Base-by-base conservation (phyloP, 1,140 invertebrate genomes). In the Cryptotermes secundus region DNA sequence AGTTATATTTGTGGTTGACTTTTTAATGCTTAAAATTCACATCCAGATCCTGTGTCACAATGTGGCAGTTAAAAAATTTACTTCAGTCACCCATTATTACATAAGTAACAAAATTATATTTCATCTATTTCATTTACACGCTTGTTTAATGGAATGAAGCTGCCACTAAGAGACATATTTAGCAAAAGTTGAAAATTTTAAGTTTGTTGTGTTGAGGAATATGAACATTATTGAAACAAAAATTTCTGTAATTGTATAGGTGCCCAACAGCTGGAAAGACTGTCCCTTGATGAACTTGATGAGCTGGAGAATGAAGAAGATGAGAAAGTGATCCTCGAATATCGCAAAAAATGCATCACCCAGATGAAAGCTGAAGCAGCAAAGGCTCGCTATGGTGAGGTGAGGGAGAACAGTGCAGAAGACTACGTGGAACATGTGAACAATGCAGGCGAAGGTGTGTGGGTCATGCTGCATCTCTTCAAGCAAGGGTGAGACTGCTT, bases 281-380 rank as follows among this genome's bases (percentile, higher is more conserved):
- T 98, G 89, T 93, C 94, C 45, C 89, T 99, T 38, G 96, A 98
- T 90, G 96, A 97, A 86, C 90, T 98, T 14, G 97, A 99, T 91
- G 96, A 98, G 87, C 89, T 99, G 19, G 97, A 99, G 91, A 97
- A 99, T 90, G 97, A 98, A 82, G 97, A 99, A 92, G 97, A 99
- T 91, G 96, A 98, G 89, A 92, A 90, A 85, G 91, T 97, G 42
- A 86, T 98, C 31, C 89, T 94, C 84, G 93, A 96, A 87, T 98
- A 96, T 89, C 91, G 97, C 83, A 91, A 92, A 14, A 96, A 96
- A 86, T 92, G 98, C 86, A 95, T 99, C 84, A 95, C 95, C 19
- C 98, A 99, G 90, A 93, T 99, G 88, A 94, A 94, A 88, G 93
- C 92, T 83, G 88, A 94, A 42, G 91, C 95, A 16, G 92, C 92